A percentile compares a stretch with the other conserved stretches of the same genome.
Evolutionary conservation across 2,797 vertebrate genomes (phyloP).

Genomic region (Buphagus erythrorhynchus): DNA sequence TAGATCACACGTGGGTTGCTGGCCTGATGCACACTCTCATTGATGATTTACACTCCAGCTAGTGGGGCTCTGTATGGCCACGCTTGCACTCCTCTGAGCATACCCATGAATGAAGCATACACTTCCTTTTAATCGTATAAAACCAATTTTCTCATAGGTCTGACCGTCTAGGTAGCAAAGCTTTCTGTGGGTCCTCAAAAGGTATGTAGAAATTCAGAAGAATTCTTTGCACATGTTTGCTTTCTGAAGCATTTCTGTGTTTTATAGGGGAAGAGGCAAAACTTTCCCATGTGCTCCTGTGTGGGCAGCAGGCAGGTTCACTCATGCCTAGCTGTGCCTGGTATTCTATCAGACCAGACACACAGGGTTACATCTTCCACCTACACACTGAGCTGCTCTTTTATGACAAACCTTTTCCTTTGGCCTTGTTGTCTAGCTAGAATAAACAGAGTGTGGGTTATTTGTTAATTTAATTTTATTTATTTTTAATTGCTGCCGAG

Average conservation of each 20-base stretch:
- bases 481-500: background rate
- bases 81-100: background rate
- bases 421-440: background rate
- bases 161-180: background rate
- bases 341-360: background rate
- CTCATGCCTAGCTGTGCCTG: background rate
- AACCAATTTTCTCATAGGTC: background rate
- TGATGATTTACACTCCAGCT: background rate
- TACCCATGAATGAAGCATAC: accelerated
- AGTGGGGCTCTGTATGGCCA: background rate
- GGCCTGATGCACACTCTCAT: background rate
- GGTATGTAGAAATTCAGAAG: background rate
- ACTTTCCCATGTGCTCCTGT: background rate
- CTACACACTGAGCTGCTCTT: background rate
- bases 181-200: background rate
- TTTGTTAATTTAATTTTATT: background rate
- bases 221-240: accelerated
- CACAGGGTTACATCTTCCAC: background rate
- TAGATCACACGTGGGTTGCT: background rate
- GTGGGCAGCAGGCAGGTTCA: background rate
- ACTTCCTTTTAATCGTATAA: background rate
- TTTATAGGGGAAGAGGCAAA: background rate
- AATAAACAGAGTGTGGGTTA: background rate
- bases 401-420: background rate
- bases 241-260: background rate